Percentiles rank a stretch among this genome's conserved stretches.
Conservation (phyloP, 92 coral and sea anemone genomes). For the Chrysogorgia sp. region DNA sequence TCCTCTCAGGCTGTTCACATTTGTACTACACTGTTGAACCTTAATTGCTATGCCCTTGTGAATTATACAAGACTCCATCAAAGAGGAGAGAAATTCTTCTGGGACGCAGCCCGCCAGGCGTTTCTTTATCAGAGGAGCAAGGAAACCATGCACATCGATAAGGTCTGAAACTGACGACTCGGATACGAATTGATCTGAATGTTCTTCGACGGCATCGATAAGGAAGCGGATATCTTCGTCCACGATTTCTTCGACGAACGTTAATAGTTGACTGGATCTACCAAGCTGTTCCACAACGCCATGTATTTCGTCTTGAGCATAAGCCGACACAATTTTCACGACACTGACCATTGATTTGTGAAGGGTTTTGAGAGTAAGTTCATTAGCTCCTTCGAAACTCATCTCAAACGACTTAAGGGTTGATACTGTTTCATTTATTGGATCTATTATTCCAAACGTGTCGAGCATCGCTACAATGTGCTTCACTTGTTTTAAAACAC, state of each 20-base stretch:
- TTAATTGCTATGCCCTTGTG: constrained; percentile 48
- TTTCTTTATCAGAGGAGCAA: constrained; percentile 59
- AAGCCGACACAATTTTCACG: constrained; percentile 35
- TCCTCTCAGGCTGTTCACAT: constrained; percentile 68
- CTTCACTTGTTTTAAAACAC: constrained; percentile 52
- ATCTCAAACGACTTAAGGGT: constrained; percentile 42
- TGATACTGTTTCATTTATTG: constrained; percentile 2
- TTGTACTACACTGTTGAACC: constrained; percentile 58
- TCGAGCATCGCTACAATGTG: constrained; percentile 47
- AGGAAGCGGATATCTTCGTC: constrained; percentile 87
- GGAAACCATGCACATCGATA: constrained; percentile 88
- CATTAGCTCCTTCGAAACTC: background rate
- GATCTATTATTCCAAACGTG: constrained; percentile 57
- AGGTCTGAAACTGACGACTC: constrained; percentile 90
- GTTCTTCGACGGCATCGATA: constrained; percentile 97
- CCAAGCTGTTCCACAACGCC: constrained; percentile 64
- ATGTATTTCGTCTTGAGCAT: constrained; percentile 62
- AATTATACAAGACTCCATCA: constrained; percentile 5
- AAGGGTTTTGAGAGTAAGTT: constrained; percentile 30
- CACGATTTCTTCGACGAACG: constrained; percentile 73
- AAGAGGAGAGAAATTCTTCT: constrained; percentile 18
- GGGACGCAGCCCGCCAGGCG: constrained; percentile 60
- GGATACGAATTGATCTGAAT: constrained; percentile 90
- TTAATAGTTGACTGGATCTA: constrained; percentile 67
- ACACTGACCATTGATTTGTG: constrained; percentile 48